Evolutionary conservation across 2,888 invertebrate species (phyloP).

Genomic region (Athetis lepigone): DNA sequence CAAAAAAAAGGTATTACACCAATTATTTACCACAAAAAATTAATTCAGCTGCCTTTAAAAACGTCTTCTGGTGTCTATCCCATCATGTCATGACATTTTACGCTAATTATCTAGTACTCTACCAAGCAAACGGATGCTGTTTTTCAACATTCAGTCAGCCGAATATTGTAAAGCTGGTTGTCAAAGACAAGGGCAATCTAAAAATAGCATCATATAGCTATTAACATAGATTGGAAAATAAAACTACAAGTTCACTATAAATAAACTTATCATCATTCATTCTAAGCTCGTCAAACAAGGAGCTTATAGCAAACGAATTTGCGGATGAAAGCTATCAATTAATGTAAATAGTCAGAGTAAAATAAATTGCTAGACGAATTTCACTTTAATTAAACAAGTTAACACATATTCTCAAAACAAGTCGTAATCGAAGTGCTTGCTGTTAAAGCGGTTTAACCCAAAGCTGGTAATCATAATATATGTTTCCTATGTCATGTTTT

Average conservation of each 20-base stretch:
- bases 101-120: background rate
- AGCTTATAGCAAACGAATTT: background rate
- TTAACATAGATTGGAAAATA: no score
- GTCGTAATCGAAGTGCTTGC: constrained; percentile 26
- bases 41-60: no score
- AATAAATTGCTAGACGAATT: constrained; percentile 25
- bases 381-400: constrained; percentile 39
- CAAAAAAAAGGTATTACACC: no score
- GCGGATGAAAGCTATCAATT: background rate
- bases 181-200: constrained; percentile 33
- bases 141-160: constrained; percentile 8
- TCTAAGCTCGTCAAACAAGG: background rate
- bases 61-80: no score
- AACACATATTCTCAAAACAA: constrained; percentile 31
- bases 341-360: background rate
- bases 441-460: constrained; percentile 32
- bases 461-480: constrained; percentile 33
- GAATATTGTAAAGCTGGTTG: constrained; percentile 1
- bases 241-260: no score
- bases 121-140: background rate
- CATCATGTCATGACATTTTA: no score
- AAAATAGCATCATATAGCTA: constrained; percentile 48
- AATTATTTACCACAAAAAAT: no score
- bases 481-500: constrained; percentile 34
- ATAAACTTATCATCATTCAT: constrained; percentile 11